Evolutionary conservation across 37 sponge, comb jelly and placozoan genomes (phyloP), one percentile per base, ranked within the genome.

Genomic region (Halichondria panicea): DNA sequence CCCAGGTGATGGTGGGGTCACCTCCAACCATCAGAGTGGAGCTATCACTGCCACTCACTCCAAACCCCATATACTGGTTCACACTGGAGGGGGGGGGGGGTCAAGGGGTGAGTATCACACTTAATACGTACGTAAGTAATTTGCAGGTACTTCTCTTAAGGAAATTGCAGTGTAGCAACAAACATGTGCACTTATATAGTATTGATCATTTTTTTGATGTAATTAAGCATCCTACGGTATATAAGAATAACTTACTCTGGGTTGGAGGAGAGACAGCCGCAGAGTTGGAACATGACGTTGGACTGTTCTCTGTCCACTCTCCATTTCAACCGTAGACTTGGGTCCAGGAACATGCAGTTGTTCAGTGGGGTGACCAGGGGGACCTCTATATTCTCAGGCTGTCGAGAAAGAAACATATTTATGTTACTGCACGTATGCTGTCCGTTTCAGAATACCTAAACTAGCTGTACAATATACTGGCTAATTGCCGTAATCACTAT

Each of bases 31-130:
- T 87, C 30, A 37, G 21, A 21, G 83, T 75, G 1, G n/a, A 1
- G 0, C 79, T 18, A 27, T 21, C 19, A 24, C 59, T 66, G 6
- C 84, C 89, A 66, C 89, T 88, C 57, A 88, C 54, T 31, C 89
- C 89, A 88, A 88, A 88, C 6, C 78, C 85, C 72, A 88, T 76
- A 66, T 82, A 88, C 43, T 71, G 71, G 50, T 48, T 70, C 25
- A 44, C 35, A 54, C 73, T 72, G 57, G 25, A 72, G 1, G 56
- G n/a, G 25, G n/a, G 6, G 25, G 7, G 25, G 24, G n/a, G 6
- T 25, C 27, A 58, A 6, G 8, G 25, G 50, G 55, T 19, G 13
- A 18, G 11, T 48, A 48, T 48, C 13, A 15, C 52, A 15, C 15
- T 48, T 15, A 48, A 48, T 15, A 48, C 52, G 15, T 11, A 48